phyloP scores from a whole-genome alignment of 2,888 invertebrate genomes.

The Eilema sororculum region DNA sequence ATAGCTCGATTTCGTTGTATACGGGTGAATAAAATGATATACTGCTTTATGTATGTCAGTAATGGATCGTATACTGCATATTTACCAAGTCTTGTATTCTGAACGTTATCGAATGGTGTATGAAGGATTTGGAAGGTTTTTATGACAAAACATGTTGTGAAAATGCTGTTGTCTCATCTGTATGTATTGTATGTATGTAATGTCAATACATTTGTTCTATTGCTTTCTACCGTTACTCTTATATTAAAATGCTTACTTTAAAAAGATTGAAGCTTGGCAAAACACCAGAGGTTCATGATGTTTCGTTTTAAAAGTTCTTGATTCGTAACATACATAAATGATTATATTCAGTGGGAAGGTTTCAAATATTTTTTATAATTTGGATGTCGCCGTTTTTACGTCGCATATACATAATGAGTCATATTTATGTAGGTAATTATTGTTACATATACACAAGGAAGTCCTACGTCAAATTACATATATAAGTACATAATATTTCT shows the following conservation, averaged over 20 bases:
- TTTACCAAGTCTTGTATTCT: slow-evolving; percentile 58
- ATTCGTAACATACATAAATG: slow-evolving; percentile 16
- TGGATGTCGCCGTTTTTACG: slow-evolving; percentile 10
- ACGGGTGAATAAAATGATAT: slow-evolving; percentile 69
- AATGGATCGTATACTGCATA: slow-evolving; percentile 52
- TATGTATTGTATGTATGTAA: slow-evolving; percentile 25
- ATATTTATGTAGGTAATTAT: slow-evolving; percentile 23
- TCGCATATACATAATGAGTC: slow-evolving; percentile 13
- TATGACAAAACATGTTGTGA: slow-evolving; percentile 46
- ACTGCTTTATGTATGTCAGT: slow-evolving; percentile 57
- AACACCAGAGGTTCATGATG: slow-evolving; percentile 40
- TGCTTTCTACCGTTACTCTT: slow-evolving; percentile 28
- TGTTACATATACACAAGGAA: slow-evolving; percentile 30
- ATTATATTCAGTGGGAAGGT: slow-evolving; percentile 18
- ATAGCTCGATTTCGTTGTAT: slow-evolving; percentile 59
- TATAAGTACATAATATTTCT: slow-evolving; percentile 6
- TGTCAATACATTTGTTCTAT: slow-evolving; percentile 25
- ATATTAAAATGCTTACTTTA: slow-evolving; percentile 24
- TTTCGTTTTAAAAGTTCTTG: slow-evolving; percentile 25
- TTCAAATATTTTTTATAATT: slow-evolving; percentile 12
- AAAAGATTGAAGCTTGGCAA: slow-evolving; percentile 44
- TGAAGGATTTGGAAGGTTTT: slow-evolving; percentile 51
- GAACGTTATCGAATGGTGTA: slow-evolving; percentile 59
- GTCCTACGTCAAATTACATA: slow-evolving; percentile 16
- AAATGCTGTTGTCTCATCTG: slow-evolving; percentile 41